These are phyloP conservation scores for Scleropages formosus DNA, from an alignment of 2,797 vertebrate species.

Conservation along the genomic window DNA sequence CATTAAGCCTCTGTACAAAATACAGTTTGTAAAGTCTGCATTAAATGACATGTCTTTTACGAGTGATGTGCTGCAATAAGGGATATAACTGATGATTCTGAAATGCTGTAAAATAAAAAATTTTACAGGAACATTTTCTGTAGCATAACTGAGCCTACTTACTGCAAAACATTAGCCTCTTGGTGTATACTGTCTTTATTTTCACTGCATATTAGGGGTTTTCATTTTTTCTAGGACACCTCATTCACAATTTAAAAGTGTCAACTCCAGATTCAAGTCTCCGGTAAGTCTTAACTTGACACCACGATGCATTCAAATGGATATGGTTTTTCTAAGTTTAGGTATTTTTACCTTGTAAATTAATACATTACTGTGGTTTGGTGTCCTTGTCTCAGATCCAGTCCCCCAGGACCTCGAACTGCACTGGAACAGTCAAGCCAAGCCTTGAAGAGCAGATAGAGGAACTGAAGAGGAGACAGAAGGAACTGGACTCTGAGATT, in stretches of 20 bases:
- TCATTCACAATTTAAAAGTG: conserved; percentile 42
- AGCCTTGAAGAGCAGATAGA: conserved; percentile 65
- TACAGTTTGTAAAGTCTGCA: no score
- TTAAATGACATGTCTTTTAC: no score
- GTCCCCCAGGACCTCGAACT: conserved; percentile 37
- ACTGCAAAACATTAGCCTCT: no score
- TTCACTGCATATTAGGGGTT: background rate
- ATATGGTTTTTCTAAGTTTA: background rate
- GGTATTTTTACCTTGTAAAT: no score
- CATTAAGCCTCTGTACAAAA: no score
- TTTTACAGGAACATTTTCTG: no score
- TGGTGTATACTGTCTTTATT: no score
- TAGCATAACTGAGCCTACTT: no score
- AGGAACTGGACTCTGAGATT: conserved; percentile 78
- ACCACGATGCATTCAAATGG: background rate
- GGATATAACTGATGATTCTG: no score
- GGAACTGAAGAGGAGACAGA: conserved; percentile 69
- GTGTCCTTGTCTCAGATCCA: conserved; percentile 51
- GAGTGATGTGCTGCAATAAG: no score
- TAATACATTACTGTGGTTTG: background rate
- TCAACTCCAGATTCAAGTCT: conserved; percentile 62
- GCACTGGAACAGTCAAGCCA: conserved; percentile 29
- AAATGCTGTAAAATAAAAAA: no score
- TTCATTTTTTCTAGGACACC: conserved; percentile 44
- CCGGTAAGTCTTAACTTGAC: conserved; percentile 59